These are phyloP conservation scores for Lates japonicus DNA, from an alignment of 2,797 vertebrate species.

Conservation along the genomic window DNA sequence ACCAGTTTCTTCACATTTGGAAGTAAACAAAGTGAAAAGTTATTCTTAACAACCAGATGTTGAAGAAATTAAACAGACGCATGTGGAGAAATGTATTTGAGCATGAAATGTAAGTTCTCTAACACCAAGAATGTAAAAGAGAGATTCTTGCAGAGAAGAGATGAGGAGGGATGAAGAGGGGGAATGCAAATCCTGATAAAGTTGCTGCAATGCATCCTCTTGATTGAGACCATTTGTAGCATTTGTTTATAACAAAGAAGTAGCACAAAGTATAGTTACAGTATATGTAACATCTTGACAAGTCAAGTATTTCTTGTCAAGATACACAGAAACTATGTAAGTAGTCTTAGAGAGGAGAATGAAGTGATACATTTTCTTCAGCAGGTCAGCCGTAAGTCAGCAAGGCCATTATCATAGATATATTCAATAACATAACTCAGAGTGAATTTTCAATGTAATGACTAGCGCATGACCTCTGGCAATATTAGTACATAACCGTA, in stretches of 20 bases:
- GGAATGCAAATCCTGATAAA: not conserved
- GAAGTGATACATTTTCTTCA: not conserved
- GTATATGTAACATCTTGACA: not conserved
- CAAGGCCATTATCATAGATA: slow-evolving; percentile 18
- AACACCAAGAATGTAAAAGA: not conserved
- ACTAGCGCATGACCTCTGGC: slow-evolving; percentile 28
- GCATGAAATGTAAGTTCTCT: not conserved
- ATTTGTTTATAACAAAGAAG: not conserved
- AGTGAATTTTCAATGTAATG: slow-evolving; percentile 29
- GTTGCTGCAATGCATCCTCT: not conserved
- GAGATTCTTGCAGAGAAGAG: not conserved
- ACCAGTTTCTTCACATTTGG: not conserved
- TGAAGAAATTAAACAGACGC: not conserved
- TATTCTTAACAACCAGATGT: not conserved
- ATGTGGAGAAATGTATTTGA: not conserved
- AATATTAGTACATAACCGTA: slow-evolving; percentile 19
- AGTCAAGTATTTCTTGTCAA: not conserved
- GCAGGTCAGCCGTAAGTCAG: slow-evolving; percentile 11
- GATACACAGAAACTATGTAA: too few relatives aligned
- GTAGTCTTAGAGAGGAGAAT: not conserved
- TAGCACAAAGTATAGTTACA: too few relatives aligned
- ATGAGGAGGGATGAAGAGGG: not conserved
- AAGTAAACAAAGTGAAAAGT: not conserved
- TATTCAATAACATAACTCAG: slow-evolving; percentile 30
- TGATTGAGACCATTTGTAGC: not conserved